Evolutionary conservation across 1,140 invertebrate genomes (phyloP).

Genomic region (Spodoptera frugiperda): DNA sequence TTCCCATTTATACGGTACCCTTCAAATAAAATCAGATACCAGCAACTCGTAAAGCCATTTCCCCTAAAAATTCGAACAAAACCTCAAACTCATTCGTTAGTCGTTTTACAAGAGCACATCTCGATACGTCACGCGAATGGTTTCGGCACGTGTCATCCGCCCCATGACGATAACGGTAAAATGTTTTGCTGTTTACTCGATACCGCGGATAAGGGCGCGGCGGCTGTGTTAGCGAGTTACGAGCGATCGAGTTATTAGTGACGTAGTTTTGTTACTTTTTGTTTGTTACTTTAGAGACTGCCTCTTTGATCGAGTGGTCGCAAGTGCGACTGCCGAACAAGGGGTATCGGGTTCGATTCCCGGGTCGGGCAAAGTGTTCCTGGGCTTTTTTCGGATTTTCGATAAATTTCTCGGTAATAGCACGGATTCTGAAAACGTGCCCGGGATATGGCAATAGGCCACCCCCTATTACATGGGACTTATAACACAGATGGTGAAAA

Average conservation of each 20-base stretch:
- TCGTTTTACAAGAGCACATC: constrained; percentile 64
- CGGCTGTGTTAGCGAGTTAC: constrained; percentile 5
- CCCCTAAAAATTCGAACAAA: constrained; percentile 52
- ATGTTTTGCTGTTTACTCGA: constrained; percentile 62
- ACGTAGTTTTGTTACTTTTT: not conserved
- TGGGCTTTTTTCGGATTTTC: too few species aligned
- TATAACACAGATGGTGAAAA: too few species aligned
- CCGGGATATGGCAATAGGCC: too few species aligned
- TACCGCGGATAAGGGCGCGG: constrained; percentile 44
- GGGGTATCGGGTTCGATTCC: too few species aligned
- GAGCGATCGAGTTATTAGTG: not conserved
- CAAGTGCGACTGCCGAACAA: too few species aligned
- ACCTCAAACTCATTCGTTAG: constrained; percentile 65
- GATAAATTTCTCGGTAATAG: too few species aligned
- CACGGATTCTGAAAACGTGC: too few species aligned
- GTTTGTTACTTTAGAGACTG: too few species aligned
- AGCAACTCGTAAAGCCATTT: constrained; percentile 37
- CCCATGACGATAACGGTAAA: constrained; percentile 53
- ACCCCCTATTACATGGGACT: too few species aligned
- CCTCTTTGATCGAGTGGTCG: too few species aligned
- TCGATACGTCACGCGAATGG: constrained; percentile 65
- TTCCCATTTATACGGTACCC: not conserved
- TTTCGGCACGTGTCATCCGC: constrained; percentile 68
- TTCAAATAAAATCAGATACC: constrained; percentile 18
- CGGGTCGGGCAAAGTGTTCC: too few species aligned